Conservation (phyloP, 2,888 invertebrate genomes). For the Cepaea hortensis region DNA sequence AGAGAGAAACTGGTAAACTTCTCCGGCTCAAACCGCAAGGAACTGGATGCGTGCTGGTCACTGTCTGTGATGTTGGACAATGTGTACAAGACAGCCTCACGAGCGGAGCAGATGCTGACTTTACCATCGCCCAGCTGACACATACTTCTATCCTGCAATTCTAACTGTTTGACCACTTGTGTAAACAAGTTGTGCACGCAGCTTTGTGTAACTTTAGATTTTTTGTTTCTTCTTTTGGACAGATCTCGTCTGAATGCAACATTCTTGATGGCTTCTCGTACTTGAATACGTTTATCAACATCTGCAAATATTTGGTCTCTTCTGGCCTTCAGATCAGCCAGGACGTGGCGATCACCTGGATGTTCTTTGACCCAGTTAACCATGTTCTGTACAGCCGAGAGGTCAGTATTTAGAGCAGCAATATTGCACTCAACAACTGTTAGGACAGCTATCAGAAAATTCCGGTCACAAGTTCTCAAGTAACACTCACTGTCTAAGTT, state of each 20-base stretch:
- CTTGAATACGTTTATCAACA: constrained; percentile 23
- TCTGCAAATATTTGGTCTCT: constrained; percentile 20
- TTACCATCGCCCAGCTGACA: constrained; percentile 22
- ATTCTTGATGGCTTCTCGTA: constrained; percentile 44
- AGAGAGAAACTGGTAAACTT: constrained; percentile 19
- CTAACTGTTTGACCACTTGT: constrained; percentile 20
- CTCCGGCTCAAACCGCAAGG: constrained; percentile 35
- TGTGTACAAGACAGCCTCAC: constrained; percentile 37
- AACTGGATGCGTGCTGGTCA: not conserved
- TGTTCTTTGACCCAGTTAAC: constrained; percentile 42
- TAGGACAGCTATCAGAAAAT: constrained; percentile 38
- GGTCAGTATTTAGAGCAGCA: constrained; percentile 18
- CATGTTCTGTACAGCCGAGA: constrained; percentile 41
- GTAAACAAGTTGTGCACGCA: constrained; percentile 44
- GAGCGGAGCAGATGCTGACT: constrained; percentile 39
- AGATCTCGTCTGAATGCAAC: constrained; percentile 19
- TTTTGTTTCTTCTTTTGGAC: constrained; percentile 27
- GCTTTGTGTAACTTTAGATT: constrained; percentile 3
- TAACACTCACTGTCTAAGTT: constrained; percentile 44
- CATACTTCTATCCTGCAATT: not conserved
- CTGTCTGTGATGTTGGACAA: constrained; percentile 29
- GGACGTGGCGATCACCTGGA: not conserved
- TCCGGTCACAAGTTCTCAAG: constrained; percentile 27
- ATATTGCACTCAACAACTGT: not conserved
- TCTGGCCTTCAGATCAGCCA: not conserved